phyloP scores from a whole-genome alignment of 2,113 vertebrate species.

The Aegithalos caudatus region DNA sequence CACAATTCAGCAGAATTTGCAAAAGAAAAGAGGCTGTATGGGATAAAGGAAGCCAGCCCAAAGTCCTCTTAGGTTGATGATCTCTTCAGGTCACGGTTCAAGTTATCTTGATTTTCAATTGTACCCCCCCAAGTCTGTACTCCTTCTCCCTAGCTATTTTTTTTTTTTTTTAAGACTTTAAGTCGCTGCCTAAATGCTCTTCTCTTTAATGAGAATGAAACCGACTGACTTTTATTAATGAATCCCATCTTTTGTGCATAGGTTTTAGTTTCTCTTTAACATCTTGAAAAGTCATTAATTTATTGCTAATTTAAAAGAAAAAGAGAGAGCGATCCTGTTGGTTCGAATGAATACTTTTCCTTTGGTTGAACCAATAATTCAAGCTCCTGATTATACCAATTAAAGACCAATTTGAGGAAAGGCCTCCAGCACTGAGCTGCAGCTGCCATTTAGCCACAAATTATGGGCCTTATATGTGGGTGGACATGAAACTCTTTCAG shows the following conservation, averaged over 20 bases:
- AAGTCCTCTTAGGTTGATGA: constrained; percentile 67
- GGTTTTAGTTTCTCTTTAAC: constrained; percentile 58
- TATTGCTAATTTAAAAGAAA: constrained; percentile 65
- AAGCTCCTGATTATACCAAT: constrained; percentile 84
- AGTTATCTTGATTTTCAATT: constrained; percentile 71
- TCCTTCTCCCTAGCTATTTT: constrained; percentile 43
- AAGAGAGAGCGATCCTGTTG: constrained; percentile 46
- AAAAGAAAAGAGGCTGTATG: constrained; percentile 46
- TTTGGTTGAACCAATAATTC: constrained; percentile 82
- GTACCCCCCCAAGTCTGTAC: constrained; percentile 33
- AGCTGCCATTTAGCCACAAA: constrained; percentile 85
- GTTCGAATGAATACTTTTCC: constrained; percentile 55
- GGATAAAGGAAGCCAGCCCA: constrained; percentile 46
- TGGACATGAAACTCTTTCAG: constrained; percentile 81
- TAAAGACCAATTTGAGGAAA: constrained; percentile 76
- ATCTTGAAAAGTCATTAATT: constrained; percentile 75
- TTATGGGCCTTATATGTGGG: constrained; percentile 83
- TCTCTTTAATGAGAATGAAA: constrained; percentile 63
- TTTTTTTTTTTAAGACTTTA: constrained; percentile 57
- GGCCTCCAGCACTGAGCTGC: constrained; percentile 78
- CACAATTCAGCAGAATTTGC: constrained; percentile 55
- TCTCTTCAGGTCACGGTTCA: constrained; percentile 71
- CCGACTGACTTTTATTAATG: constrained; percentile 50
- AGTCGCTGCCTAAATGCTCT: constrained; percentile 55
- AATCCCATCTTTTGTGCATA: constrained; percentile 68